Percentiles rank a stretch among this genome's conserved stretches.
Conservation (phyloP, 2,113 vertebrate genomes). For the Callipepla squamata region DNA sequence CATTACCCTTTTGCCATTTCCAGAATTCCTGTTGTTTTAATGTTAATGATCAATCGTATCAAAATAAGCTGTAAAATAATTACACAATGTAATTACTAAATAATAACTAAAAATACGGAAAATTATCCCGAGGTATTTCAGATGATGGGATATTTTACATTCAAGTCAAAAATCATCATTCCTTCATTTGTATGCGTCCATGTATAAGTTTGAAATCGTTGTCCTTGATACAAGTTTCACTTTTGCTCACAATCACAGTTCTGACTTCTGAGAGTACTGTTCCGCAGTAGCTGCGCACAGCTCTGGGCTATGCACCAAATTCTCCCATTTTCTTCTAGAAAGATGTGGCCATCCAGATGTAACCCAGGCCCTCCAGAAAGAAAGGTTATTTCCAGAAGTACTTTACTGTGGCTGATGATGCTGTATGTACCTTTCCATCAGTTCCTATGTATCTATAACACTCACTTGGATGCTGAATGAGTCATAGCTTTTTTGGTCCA, state of each 20-base stretch:
- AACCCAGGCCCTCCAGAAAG: not conserved
- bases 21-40: not conserved
- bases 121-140: not conserved
- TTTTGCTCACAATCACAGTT: not conserved
- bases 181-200: not conserved
- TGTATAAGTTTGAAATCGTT: not conserved
- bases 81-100: not conserved
- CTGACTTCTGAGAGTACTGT: not conserved
- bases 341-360: not conserved
- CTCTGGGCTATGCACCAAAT: not conserved
- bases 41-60: not conserved
- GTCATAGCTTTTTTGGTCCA: not conserved
- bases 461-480: not conserved
- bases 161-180: not conserved
- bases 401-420: not conserved
- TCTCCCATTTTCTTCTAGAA: not conserved
- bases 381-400: not conserved
- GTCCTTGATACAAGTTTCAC: not conserved
- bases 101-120: not conserved
- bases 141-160: not conserved
- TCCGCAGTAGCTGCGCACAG: not conserved
- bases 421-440: not conserved
- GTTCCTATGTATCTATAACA: not conserved
- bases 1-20: no score
- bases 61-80: not conserved